Percentiles rank a stretch among this genome's conserved stretches.
phyloP scores from a whole-genome alignment of 1,140 invertebrate species.

The Drosophila nannoptera region DNA sequence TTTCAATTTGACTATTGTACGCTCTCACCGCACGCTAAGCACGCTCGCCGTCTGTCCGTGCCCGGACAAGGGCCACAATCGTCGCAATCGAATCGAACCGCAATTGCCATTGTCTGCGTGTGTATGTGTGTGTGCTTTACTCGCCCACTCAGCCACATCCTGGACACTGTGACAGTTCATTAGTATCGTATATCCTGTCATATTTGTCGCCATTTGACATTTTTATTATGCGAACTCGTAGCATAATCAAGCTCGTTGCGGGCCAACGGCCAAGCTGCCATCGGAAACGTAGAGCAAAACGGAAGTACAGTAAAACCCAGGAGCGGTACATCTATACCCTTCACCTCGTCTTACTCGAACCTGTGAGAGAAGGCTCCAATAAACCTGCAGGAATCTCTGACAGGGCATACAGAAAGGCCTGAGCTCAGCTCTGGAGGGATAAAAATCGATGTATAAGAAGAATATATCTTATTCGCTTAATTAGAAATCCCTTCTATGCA shows the following conservation, averaged over 20 bases:
- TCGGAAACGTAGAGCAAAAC: slow-evolving; percentile 11
- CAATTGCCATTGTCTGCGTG: slow-evolving; percentile 31
- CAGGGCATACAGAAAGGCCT: no score
- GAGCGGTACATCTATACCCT: neutral
- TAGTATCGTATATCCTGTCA: slow-evolving; percentile 61
- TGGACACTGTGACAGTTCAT: slow-evolving; percentile 56
- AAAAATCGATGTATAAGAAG: no score
- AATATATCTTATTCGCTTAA: no score
- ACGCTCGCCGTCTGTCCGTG: slow-evolving; percentile 1
- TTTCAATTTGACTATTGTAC: slow-evolving; percentile 32
- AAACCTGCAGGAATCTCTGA: no score
- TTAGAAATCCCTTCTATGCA: no score
- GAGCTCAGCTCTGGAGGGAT: no score
- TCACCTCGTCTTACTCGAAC: no score
- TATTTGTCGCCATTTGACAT: slow-evolving; percentile 64
- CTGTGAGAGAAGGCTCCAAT: no score
- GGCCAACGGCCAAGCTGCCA: slow-evolving; percentile 8
- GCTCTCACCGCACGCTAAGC: slow-evolving; percentile 3
- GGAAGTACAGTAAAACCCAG: slow-evolving; percentile 31
- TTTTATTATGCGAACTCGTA: slow-evolving; percentile 53
- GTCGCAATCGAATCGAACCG: slow-evolving; percentile 13
- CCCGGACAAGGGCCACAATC: neutral
- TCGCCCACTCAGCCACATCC: slow-evolving; percentile 17
- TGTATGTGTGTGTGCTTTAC: slow-evolving; percentile 9
- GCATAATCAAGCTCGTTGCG: slow-evolving; percentile 28